A percentile compares a stretch with the other conserved stretches of the same genome.
These are phyloP conservation scores for Mycteria americana DNA, from an alignment of 2,797 vertebrate genomes.

Conservation along the genomic window DNA sequence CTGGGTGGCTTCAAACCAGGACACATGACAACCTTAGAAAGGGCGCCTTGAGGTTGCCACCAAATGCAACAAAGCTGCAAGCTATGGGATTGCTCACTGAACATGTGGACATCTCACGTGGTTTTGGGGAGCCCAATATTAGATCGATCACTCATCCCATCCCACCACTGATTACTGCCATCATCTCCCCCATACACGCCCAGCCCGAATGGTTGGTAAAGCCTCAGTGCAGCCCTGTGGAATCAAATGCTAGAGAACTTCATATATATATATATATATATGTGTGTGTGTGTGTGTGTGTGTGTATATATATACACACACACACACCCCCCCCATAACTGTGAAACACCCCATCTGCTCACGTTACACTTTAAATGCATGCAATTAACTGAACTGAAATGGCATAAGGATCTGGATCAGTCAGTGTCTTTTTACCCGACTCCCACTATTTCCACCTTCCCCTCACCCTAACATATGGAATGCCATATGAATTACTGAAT, in stretches of 20 bases:
- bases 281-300: no score
- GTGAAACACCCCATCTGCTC: conserved; percentile 63
- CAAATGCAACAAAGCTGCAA: not conserved
- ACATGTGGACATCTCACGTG: fast-evolving
- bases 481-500: conserved; percentile 50
- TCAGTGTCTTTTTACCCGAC: not conserved
- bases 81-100: not conserved
- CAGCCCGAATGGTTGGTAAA: not conserved
- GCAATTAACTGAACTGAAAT: conserved; percentile 47
- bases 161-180: not conserved
- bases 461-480: conserved; percentile 59
- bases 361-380: conserved; percentile 25
- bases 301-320: not conserved
- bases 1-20: not conserved
- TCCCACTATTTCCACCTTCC: conserved; percentile 52
- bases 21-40: not conserved
- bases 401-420: conserved; percentile 42
- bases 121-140: not conserved
- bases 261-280: not conserved
- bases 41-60: not conserved
- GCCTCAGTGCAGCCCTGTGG: not conserved
- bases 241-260: not conserved
- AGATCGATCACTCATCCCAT: not conserved
- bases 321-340: not conserved
- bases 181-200: not conserved